Base-by-base conservation (phyloP, 2,113 vertebrate species). In the Eolophus roseicapilla region DNA sequence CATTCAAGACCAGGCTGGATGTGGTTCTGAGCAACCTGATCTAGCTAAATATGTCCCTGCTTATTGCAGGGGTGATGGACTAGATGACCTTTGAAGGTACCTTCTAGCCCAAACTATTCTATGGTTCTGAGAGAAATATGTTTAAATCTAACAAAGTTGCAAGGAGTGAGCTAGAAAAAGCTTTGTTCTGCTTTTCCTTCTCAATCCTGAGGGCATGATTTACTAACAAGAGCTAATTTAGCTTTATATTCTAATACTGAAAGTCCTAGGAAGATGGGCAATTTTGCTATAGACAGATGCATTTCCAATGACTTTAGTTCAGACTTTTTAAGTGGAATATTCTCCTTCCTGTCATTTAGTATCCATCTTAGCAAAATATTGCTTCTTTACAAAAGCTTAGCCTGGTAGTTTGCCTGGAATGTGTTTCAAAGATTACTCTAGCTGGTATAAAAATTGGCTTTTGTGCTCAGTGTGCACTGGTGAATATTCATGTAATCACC, bases 401-500 rank as follows among this genome's bases (percentile, higher is more conserved):
- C 63, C 27, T 76, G 20, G 37, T 88, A 95, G 81, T 95, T 97
- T 92, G 75, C 70, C 65, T 92, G 41, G 91, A 96, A 97, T 96
- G 49, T 80, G 43, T 96, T 95, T 79, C 73, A 91, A 95, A 93
- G 75, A 93, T 97, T 97, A 94, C 83, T 84, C 88, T 93, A 49
- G 76, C 39, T 92, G 73, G 70, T 88, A 35, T 82, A 64, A 90
- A 88, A 94, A 78, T 71, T 86, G 75, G 84, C 83, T 86, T 68
- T 95, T 78, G 50, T 88, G 73, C 59, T 86, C 46, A 27, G 18
- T 63, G n/a, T 82, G 71, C 52, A 49, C 52, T 96, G 69, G 86
- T 98, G 96, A 98, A 97, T 98, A 97, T 97, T 98, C 89, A 97
- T 96, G 83, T 57, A 35, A 23, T 62, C 85, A 96, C 82, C 52